phyloP scores from a whole-genome alignment of 2,888 invertebrate genomes.

The Halocaridina rubra region DNA sequence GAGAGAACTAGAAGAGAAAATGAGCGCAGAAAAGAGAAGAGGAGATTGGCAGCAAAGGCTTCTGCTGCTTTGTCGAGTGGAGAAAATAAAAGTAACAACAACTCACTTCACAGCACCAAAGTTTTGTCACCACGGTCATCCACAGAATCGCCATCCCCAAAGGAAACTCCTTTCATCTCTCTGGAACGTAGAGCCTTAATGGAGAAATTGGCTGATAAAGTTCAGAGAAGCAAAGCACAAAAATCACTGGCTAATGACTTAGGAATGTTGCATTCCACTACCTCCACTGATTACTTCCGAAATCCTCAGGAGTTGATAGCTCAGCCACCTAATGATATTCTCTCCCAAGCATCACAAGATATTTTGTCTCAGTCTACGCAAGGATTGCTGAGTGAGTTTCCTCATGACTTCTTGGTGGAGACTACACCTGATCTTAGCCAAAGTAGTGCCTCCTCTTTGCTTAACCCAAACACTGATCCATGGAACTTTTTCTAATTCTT shows the following conservation, averaged over 20 bases:
- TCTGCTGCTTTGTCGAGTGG: constrained; percentile 11
- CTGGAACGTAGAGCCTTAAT: constrained; percentile 54
- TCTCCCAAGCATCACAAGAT: constrained; percentile 23
- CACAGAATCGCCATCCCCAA: constrained; percentile 26
- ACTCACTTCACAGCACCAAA: background rate
- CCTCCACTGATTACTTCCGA: background rate
- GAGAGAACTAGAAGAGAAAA: constrained; percentile 58
- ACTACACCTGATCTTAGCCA: background rate
- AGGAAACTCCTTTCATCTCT: constrained; percentile 36
- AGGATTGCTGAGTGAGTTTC: background rate
- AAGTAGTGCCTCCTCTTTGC: background rate
- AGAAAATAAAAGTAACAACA: background rate
- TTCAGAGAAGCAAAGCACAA: constrained; percentile 59
- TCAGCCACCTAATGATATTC: constrained; percentile 17
- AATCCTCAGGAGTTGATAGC: constrained; percentile 12
- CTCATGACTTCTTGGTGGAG: constrained; percentile 21
- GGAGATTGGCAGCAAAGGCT: constrained; percentile 51
- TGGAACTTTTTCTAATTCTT: constrained; percentile 25
- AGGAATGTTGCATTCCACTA: background rate
- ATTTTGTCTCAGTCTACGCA: constrained; percentile 9
- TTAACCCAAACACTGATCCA: constrained; percentile 26
- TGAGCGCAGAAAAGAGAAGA: constrained; percentile 58
- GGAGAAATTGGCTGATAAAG: constrained; percentile 63
- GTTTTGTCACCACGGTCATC: background rate
- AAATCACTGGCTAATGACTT: constrained; percentile 37